Base-by-base conservation (phyloP, 2,888 invertebrate species). In the Bombyx huttoni region DNA sequence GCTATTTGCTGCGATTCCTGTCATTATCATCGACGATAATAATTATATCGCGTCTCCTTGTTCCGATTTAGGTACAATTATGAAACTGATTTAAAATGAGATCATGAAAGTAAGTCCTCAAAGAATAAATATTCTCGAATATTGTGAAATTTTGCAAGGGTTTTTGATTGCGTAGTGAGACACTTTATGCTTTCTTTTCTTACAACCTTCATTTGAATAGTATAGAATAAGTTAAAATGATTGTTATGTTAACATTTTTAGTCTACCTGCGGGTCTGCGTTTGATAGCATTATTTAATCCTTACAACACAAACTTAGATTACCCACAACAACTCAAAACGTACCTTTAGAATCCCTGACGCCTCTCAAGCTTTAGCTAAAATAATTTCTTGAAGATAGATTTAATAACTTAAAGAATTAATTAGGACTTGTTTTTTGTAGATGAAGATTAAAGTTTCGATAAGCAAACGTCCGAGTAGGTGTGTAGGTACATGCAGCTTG, bases 401-500 rank as follows among this genome's bases (percentile, higher is more conserved):
- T 10, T 12, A 40, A 40, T 40, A 40, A 10, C 7, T 40, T 40
- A 3, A 7, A 40, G 40, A 12, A 3, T 40, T 24, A 2, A 24
- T 24, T 24, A 24, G 24, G 40, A 40, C 40, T 40, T 40, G 12
- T 40, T 40, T 10, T 40, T 40, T 40, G 40, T 10, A 40, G 40
- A 10, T 10, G 40, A 40, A 12, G 40, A 40, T 24, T 24, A 40
- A 40, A 40, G 12, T 40, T 40, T 8, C 9, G 12, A 40, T 7
- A 40, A 40, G 40, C 40, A 40, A 40, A 3, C 40, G 40, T 40
- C 9, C 8, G 12, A 40, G 50, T 58, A 63, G 57, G 59, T 53
- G 52, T 55, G 57, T 67, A 71, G 67, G 70, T 70, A 76, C 77
- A 78, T 78, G 78, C 78, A 71, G 77, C 78, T 78, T 78, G 67